Evolutionary conservation across 2,113 vertebrate species (phyloP).

Genomic region (Eubucco bourcierii): DNA sequence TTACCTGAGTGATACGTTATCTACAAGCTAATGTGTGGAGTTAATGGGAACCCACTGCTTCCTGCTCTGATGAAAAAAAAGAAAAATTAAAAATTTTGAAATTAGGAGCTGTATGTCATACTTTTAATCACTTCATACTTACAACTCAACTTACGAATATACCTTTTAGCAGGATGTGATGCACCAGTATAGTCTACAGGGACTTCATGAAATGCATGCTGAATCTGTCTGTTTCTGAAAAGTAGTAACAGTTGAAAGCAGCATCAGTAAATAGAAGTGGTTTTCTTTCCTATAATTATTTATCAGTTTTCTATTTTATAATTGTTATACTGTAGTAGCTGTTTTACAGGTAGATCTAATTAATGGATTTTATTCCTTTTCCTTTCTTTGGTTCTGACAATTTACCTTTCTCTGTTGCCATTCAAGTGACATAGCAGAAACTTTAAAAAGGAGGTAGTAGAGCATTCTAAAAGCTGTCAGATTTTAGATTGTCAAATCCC

Average conservation of each 20-base stretch:
- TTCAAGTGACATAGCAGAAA: neutral
- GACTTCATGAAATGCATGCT: neutral
- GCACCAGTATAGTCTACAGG: accelerated
- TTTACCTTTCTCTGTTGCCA: neutral
- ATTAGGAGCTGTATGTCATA: neutral
- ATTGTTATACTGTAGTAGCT: neutral
- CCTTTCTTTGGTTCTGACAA: neutral
- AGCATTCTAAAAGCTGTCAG: neutral
- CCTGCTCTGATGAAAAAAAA: neutral
- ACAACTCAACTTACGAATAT: neutral
- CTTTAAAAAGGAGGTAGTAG: neutral
- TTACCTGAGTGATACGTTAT: neutral
- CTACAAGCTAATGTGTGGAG: neutral
- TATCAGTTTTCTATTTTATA: neutral
- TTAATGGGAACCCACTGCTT: neutral
- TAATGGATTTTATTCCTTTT: neutral
- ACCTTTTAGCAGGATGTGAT: neutral
- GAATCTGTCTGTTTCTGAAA: neutral
- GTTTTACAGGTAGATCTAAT: neutral
- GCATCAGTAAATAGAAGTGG: neutral
- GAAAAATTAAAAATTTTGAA: neutral
- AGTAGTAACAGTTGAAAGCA: neutral
- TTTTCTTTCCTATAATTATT: neutral
- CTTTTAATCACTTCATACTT: neutral
- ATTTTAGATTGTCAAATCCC: conserved; percentile 25